Base-by-base conservation (phyloP, 2,888 invertebrate species). In the Drosophila setosimentum region DNA sequence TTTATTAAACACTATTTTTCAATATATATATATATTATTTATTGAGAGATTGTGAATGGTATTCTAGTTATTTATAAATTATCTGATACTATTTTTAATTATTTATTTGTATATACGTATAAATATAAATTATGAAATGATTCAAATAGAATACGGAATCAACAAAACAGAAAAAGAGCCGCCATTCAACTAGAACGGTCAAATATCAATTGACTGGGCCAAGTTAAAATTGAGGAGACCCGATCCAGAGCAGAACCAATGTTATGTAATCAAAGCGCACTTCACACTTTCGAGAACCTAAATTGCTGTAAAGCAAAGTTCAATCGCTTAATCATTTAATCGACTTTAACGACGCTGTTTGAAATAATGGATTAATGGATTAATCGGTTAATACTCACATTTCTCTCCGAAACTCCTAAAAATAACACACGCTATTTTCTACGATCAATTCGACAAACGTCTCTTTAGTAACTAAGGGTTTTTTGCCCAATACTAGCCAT, bases 251-350 rank as follows among this genome's bases (percentile, higher is more conserved):
- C 16, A 45, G 24, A 16, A 24, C 16, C 21, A 7, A 2, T 24
- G 45, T 45, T 45, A 45, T 45, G 45, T 24, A 45, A 45, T 24
- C 45, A 24, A 24, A 16, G 16, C 45, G 16, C 8, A 45, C 45
- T 42, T n/a, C n/a, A 42, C 11, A 42, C 40, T 45, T 24, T 45
- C 16, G 24, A 24, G 24, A 21, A 45, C 45, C 45, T 45, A 45
- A 45, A 45, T 45, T 45, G 24, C 45, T 45, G 16, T 24, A 53
- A 58, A 21, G n/a, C 50, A 48, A 51, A 57, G 30, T 60, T 65
- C 18, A 49, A 45, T 30, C 42, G 40, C 24, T 32, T 21, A 32
- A 21, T 53, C n/a, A 10, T 24, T 21, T 21, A 33, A 53, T 54
- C 53, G 24, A 53, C 21, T 32, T 53, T 11, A 33, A 13, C 16